Conservation (phyloP, 2,113 vertebrate genomes). For the Cebus imitator region DNA sequence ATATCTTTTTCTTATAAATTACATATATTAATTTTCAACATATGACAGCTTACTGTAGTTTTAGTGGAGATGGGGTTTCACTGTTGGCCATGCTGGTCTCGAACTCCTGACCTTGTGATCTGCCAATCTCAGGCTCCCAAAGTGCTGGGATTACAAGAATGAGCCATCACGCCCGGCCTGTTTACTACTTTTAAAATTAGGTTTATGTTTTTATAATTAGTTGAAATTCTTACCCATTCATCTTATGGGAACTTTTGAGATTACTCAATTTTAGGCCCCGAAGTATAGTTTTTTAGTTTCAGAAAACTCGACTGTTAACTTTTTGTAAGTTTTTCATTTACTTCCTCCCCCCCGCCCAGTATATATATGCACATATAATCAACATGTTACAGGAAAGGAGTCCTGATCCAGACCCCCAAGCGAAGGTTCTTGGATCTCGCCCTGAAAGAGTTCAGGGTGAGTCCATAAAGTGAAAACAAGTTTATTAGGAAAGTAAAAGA, state of each 20-base stretch:
- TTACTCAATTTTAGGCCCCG: not conserved
- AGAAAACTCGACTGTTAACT: not conserved
- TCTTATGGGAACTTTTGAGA: not conserved
- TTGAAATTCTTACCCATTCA: not conserved
- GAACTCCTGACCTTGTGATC: not conserved
- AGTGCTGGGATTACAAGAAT: not conserved
- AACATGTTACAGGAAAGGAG: too few species aligned
- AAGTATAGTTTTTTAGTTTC: constrained; percentile 4
- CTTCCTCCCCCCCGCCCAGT: not conserved
- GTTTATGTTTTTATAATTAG: not conserved
- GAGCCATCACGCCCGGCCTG: not conserved
- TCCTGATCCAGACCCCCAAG: too few species aligned
- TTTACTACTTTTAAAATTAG: not conserved
- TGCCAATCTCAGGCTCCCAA: not conserved
- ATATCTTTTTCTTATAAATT: constrained; percentile 3
- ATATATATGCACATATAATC: too few species aligned
- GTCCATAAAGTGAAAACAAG: too few species aligned
- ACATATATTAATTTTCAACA: not conserved
- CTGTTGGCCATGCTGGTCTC: not conserved
- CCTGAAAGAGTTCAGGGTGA: too few species aligned
- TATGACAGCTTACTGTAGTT: not conserved
- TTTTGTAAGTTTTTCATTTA: not conserved
- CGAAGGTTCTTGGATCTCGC: too few species aligned
- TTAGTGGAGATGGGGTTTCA: not conserved
- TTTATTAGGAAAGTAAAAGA: too few species aligned